Percentiles rank a stretch among this genome's conserved stretches.
Evolutionary conservation across 1,140 invertebrate genomes (phyloP).

Genomic region (Onthophagus taurus): DNA sequence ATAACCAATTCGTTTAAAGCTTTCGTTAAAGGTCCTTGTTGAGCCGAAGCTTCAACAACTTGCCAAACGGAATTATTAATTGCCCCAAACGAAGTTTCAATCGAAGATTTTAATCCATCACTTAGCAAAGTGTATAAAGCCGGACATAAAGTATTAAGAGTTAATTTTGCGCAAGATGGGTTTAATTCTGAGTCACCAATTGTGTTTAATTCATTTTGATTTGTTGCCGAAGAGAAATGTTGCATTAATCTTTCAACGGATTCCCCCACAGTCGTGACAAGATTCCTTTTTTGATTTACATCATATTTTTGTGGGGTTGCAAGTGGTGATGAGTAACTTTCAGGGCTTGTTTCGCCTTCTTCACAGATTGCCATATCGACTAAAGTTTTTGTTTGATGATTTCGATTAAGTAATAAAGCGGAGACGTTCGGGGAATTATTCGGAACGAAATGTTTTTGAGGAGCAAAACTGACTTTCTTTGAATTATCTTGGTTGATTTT

Average conservation of each 20-base stretch:
- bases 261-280: constrained; percentile 55
- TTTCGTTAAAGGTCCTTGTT: constrained; percentile 74
- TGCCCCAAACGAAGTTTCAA: constrained; percentile 78
- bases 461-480: constrained; percentile 62
- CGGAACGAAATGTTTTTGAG: no score
- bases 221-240: constrained; percentile 46
- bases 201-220: constrained; percentile 44
- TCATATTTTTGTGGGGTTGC: constrained; percentile 33
- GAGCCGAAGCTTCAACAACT: constrained; percentile 76
- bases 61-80: constrained; percentile 85
- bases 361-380: constrained; percentile 51
- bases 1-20: constrained; percentile 79
- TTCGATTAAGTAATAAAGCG: constrained; percentile 24
- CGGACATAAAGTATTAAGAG: constrained; percentile 65
- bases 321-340: constrained; percentile 45
- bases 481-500: constrained; percentile 52
- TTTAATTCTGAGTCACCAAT: constrained; percentile 46
- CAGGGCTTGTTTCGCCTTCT: constrained; percentile 49
- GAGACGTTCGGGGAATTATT: constrained; percentile 65
- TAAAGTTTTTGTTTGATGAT: constrained; percentile 44
- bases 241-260: constrained; percentile 56
- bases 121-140: constrained; percentile 75
- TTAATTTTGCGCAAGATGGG: constrained; percentile 57
- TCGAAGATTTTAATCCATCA: constrained; percentile 68
- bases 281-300: constrained; percentile 32